Conservation (phyloP, 1,140 invertebrate species). For the Drosophila elegans region DNA sequence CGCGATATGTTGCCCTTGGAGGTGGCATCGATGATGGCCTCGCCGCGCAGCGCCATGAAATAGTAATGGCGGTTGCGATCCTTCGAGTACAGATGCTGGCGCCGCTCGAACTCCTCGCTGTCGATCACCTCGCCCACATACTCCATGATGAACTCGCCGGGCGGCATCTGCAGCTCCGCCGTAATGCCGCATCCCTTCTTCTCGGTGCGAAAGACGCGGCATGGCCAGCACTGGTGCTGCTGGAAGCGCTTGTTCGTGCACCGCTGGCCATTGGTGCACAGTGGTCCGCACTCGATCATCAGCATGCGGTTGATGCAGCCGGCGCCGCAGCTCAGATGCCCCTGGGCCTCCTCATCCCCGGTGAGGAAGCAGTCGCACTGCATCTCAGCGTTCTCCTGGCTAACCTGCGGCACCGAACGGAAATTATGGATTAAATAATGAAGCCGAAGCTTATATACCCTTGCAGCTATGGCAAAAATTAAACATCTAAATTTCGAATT, state of each 20-base stretch:
- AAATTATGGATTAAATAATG: not conserved
- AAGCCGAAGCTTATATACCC: too few relatives aligned
- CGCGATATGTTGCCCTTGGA: slow-evolving; percentile 96
- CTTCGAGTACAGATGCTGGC: slow-evolving; percentile 95
- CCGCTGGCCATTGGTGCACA: slow-evolving; percentile 93
- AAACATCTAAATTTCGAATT: too few relatives aligned
- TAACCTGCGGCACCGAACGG: slow-evolving; percentile 84
- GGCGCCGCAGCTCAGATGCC: slow-evolving; percentile 95
- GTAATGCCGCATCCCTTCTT: slow-evolving; percentile 98
- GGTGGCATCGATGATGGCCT: slow-evolving; percentile 98
- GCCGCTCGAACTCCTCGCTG: slow-evolving; percentile 93
- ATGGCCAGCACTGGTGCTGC: slow-evolving; percentile 92
- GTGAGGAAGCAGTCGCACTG: slow-evolving; percentile 97
- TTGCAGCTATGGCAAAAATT: too few relatives aligned
- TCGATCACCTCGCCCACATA: slow-evolving; percentile 99
- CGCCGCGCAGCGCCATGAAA: slow-evolving; percentile 98
- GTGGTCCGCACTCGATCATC: slow-evolving; percentile 98
- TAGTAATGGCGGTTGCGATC: slow-evolving; percentile 98
- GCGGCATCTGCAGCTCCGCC: slow-evolving; percentile 89
- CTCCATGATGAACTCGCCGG: slow-evolving; percentile 98
- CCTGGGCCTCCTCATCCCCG: slow-evolving; percentile 93
- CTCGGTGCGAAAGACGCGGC: slow-evolving; percentile 95
- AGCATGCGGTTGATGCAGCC: slow-evolving; percentile 98
- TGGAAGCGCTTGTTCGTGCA: slow-evolving; percentile 98
- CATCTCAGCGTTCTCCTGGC: slow-evolving; percentile 96